Base-by-base conservation (phyloP, 2,888 invertebrate species). In the Conus canariensis region DNA sequence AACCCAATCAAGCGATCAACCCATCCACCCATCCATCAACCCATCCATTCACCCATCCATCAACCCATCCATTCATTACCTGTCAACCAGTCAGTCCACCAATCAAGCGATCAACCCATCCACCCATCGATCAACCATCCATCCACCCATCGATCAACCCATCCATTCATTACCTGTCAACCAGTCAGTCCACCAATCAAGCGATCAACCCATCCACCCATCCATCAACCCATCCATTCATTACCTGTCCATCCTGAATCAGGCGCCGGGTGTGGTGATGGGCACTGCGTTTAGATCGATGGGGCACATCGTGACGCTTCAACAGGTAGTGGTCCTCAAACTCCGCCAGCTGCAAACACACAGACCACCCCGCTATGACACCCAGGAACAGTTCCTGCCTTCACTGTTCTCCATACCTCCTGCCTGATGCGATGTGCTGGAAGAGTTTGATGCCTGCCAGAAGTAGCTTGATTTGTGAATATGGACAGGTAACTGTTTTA, bases 291-390 rank as follows among this genome's bases (percentile, higher is more conserved):
- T 97, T 97, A 67, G 97, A 97, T 90, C 97, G 96, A 92, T 96
- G 96, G 25, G 97, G 97, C 92, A 97, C 97, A 93, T 97, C 97
- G 93, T 97, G 96, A 94, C 97, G 97, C 90, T 97, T 96, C 96
- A 98, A 97, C 60, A 97, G 96, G 96, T 98, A 98, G 77, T 97
- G 97, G 94, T 98, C 97, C 10, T 97, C 96, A 94, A 98, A 98
- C 14, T 97, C 97, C 22, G 96, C 96, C 16, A 98, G 97, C 98
- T 98, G 96, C 88, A 93, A 94, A 80, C 77, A 90, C 60, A 64
- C 60, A 64, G 60, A 64, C 45, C 45, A 87, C 30, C 86, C 86
- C 1, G 74, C 4, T 22, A 74, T 22, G 60, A 60, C 60, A 60
- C 12, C 30, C 30, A 30, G 30, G 2, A 2, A 30, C 30, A 30